Conservation (phyloP, 2,797 vertebrate genomes). For the Chloroceryle amazona region DNA sequence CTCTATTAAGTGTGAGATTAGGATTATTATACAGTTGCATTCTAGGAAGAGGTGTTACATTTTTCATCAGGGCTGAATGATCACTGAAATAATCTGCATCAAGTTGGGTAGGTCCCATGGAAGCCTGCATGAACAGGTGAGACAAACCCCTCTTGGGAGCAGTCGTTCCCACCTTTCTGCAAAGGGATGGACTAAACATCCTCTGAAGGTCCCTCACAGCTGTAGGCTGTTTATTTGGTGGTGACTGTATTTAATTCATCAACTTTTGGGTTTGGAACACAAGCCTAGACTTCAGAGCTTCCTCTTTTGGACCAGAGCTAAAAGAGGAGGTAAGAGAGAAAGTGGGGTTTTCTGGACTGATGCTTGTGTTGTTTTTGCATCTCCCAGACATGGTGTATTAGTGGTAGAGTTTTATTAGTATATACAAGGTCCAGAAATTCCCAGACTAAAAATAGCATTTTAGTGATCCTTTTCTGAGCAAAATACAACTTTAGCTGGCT, state of each 20-base stretch:
- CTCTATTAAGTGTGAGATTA: not conserved
- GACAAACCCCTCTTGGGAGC: not conserved
- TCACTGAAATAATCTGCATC: not conserved
- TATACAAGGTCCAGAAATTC: too few relatives aligned
- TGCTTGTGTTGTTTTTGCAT: not conserved
- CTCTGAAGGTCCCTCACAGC: not conserved
- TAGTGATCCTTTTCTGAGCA: not conserved
- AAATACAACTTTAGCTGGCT: not conserved
- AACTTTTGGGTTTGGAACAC: accelerated
- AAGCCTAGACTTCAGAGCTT: not conserved
- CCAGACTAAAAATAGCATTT: not conserved
- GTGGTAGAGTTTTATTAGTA: too few relatives aligned
- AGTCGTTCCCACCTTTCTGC: not conserved
- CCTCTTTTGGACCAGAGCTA: not conserved
- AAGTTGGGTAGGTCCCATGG: accelerated
- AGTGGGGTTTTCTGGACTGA: accelerated
- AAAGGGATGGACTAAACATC: not conserved
- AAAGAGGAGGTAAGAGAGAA: not conserved
- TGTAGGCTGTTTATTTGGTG: not conserved
- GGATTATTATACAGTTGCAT: not conserved
- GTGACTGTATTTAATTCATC: not conserved
- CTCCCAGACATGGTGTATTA: too few relatives aligned
- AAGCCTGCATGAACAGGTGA: not conserved
- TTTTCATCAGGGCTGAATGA: not conserved
- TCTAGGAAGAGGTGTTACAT: not conserved